phyloP scores from a whole-genome alignment of 1,140 invertebrate species.

The Lanistes nyassanus region DNA sequence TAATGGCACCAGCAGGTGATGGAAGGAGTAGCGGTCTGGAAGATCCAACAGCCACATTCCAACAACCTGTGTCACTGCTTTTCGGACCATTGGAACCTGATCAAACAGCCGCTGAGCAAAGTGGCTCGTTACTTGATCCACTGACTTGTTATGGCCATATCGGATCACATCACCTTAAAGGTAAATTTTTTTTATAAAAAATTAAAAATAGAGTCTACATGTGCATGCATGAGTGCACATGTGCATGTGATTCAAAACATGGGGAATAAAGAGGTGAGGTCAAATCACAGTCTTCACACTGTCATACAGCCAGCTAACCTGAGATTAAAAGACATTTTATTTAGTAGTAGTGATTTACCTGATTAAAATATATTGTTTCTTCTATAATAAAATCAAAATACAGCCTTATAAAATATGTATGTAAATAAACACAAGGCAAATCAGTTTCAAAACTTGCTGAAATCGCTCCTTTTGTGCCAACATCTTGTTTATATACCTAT shows the following conservation, averaged over 20 bases:
- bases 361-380: no score
- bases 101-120: conserved; percentile 83
- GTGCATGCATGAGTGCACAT: background rate
- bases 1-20: conserved; percentile 79
- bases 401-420: no score
- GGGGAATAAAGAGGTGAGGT: background rate
- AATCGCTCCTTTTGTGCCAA: no score
- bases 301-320: background rate
- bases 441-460: no score
- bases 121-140: conserved; percentile 74
- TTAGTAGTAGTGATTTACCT: no score
- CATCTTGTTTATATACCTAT: no score
- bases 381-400: no score
- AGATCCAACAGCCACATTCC: conserved; percentile 77
- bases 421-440: no score
- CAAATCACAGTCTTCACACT: background rate
- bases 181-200: conserved; percentile 5
- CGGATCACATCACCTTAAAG: conserved; percentile 71
- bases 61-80: conserved; percentile 75
- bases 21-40: conserved; percentile 82
- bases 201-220: background rate
- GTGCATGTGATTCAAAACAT: background rate
- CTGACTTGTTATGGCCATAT: conserved; percentile 73
- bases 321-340: no score
- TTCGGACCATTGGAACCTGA: conserved; percentile 74